These are phyloP conservation scores for Pteronotus mesoamericanus DNA, from an alignment of 2,797 vertebrate genomes.

Conservation along the genomic window DNA sequence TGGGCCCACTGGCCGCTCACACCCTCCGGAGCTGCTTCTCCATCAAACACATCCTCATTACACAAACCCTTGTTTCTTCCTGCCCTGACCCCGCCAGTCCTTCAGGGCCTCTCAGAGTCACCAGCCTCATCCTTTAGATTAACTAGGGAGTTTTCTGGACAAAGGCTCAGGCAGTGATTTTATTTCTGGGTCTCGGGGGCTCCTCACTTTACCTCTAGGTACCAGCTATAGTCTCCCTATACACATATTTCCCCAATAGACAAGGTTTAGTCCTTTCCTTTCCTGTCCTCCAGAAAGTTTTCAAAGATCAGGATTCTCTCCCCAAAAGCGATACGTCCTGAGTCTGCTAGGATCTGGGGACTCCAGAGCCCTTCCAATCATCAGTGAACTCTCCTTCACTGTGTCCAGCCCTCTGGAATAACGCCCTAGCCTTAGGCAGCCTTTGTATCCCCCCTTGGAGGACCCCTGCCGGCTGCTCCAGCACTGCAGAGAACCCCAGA, in stretches of 20 bases:
- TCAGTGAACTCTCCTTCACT: background rate
- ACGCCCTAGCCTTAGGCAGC: background rate
- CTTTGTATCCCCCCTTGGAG: background rate
- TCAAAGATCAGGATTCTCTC: background rate
- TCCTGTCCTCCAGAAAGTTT: background rate
- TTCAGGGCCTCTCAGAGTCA: background rate
- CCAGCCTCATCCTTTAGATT: background rate
- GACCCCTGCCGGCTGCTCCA: background rate
- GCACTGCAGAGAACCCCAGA: conserved; percentile 34
- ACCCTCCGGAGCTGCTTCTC: background rate
- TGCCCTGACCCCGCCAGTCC: background rate
- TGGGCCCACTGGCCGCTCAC: no score
- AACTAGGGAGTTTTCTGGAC: background rate
- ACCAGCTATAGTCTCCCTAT: background rate
- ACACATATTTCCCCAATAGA: background rate
- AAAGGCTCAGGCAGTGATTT: background rate
- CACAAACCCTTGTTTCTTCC: background rate
- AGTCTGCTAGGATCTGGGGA: background rate
- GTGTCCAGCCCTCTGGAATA: background rate
- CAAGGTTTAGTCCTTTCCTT: background rate
- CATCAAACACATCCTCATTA: background rate
- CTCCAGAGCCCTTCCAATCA: background rate
- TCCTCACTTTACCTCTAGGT: background rate
- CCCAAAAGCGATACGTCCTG: background rate
- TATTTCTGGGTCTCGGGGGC: background rate